phyloP scores from a whole-genome alignment of 2,113 vertebrate genomes.

The Dasyornis broadbenti region DNA sequence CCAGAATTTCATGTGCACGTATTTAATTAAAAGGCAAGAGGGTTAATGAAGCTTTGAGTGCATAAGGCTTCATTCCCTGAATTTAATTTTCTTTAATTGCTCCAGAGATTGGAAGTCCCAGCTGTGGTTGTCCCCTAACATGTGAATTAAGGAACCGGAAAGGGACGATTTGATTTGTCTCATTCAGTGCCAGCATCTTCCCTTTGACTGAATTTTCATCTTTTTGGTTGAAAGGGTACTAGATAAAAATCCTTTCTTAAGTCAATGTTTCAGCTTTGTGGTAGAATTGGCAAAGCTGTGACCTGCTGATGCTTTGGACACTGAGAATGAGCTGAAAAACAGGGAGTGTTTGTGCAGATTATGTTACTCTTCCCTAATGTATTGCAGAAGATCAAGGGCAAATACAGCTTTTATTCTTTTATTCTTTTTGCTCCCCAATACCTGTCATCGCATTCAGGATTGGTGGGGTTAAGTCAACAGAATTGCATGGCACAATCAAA shows the following conservation, averaged over 20 bases:
- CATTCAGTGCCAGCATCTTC: neutral
- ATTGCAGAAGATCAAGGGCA: neutral
- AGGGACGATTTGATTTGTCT: neutral
- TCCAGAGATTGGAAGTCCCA: constrained; percentile 55
- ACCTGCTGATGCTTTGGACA: neutral
- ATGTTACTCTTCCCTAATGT: neutral
- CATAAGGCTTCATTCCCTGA: constrained; percentile 52
- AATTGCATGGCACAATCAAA: neutral
- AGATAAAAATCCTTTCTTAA: neutral
- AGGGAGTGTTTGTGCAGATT: neutral
- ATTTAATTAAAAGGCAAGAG: constrained; percentile 66
- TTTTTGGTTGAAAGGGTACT: neutral
- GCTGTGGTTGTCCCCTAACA: constrained; percentile 31
- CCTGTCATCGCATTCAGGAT: neutral
- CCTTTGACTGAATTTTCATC: neutral
- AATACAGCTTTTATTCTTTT: neutral
- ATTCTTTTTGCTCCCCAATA: neutral
- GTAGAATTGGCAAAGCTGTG: neutral
- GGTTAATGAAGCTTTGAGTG: constrained; percentile 71
- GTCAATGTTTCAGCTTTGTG: neutral
- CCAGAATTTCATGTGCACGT: constrained; percentile 21
- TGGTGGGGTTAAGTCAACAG: neutral
- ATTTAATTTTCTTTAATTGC: constrained; percentile 72
- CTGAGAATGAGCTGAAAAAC: neutral
- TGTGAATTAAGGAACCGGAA: constrained; percentile 34